These are phyloP conservation scores for Busseola fusca DNA, from an alignment of 2,888 invertebrate species.

Conservation along the genomic window DNA sequence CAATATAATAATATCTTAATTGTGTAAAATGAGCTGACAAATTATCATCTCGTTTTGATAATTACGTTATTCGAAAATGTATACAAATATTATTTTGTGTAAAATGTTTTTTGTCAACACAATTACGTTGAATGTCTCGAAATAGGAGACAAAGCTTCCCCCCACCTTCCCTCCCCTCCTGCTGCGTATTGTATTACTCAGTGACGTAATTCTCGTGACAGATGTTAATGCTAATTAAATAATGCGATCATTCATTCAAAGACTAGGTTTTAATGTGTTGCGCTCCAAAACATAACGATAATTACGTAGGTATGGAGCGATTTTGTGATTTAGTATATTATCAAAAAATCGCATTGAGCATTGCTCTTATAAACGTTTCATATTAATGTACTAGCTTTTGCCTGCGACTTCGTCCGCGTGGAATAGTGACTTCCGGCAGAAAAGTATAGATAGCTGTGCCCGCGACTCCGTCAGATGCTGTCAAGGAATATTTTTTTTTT, in stretches of 20 bases:
- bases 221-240: slow-evolving; percentile 16
- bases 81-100: slow-evolving; percentile 2
- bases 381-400: background rate
- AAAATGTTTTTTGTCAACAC: slow-evolving; percentile 9
- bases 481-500: no score
- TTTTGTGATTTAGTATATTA: background rate
- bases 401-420: no score
- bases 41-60: slow-evolving; percentile 35
- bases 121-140: background rate
- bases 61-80: slow-evolving; percentile 22
- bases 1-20: slow-evolving; percentile 35
- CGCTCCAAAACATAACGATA: slow-evolving; percentile 12
- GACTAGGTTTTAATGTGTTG: slow-evolving; percentile 10
- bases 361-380: background rate
- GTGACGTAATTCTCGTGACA: slow-evolving; percentile 18
- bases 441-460: no score
- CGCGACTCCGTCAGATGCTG: no score
- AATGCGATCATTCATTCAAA: slow-evolving; percentile 24
- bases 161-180: no score
- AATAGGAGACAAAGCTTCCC: background rate
- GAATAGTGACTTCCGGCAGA: no score
- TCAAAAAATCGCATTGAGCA: slow-evolving; percentile 2
- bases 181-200: slow-evolving; percentile 5
- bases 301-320: background rate
- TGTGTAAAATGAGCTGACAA: slow-evolving; percentile 31